Base-by-base conservation (phyloP, 2,888 invertebrate species). In the Cryptosula pallasiana region DNA sequence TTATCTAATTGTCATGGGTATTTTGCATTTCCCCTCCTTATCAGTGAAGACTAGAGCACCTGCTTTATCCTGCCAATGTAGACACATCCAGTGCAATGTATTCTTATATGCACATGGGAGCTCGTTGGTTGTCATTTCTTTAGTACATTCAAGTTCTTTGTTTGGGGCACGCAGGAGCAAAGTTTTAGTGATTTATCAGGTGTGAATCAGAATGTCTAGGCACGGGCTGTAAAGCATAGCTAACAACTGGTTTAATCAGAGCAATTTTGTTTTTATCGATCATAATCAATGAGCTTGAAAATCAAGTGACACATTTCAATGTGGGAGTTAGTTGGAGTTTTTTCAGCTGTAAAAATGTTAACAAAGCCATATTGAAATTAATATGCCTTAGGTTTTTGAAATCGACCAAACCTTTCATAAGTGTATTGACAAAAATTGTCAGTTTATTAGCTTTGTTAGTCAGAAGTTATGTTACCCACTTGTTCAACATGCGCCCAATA, bases 121-220 rank as follows among this genome's bases (percentile, higher is more conserved):
- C n/a, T n/a, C n/a, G n/a, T 29, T 45, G 45, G 5, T 55, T 36
- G 29, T 57, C 34, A 45, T 71, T n/a, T 71, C 57, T 34, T 35
- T 34, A 34, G 29, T 25, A 55, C 29, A 36, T 55, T 35, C 55
- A 5, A 36, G 29, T 23, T 69, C 16, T 74, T n/a, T 74, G 32
- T 29, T 74, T 16, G 45, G 9, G 45, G 20, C 45, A 45, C 45
- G 45, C 5, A 45, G 45, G 45, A 45, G 45, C 45, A 45, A 20
- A 5, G 45, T 20, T 5, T 45, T 45, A 20, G 20, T 5, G 45
- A 45, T 5, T 45, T 5, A 45, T 45, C 45, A 45, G 45, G 9
- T 45, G 20, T 45, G 45, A 45, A 45, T 45, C 45, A 45, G 20
- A 20, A 13, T 5, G 9, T 45, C 45, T 45, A 45, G 45, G 45